Evolutionary conservation across 2,113 vertebrate genomes (phyloP), one percentile per base, ranked within the genome.

Genomic region (Dinomys branickii): DNA sequence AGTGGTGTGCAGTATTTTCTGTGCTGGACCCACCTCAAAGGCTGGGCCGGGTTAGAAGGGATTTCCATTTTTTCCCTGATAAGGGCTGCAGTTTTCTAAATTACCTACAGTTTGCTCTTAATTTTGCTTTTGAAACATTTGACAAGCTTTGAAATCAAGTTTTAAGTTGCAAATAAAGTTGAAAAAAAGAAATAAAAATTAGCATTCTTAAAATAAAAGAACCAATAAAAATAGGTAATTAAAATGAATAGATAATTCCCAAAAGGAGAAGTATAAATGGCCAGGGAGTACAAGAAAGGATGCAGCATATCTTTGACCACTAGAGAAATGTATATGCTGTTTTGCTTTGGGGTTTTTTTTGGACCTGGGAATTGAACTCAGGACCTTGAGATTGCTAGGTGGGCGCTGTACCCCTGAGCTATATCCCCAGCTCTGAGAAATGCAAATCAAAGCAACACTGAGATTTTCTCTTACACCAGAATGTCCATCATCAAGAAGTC

Each of bases 151-250:
- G 97, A 98, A 97, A 97, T 94, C 93, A 97, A 92, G 80, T 91
- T 98, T 91, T 96, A 94, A 97, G 93, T 94, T 96, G 88, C 91
- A 98, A 98, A 98, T 98, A 98, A 99, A 98, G 92, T 94, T 97
- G 19, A 58, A 58, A 63, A 30, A 63, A 63, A 63, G 9, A 63
- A 63, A 63, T 24, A 61, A 61, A 61, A 61, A 61, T 63, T 63
- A 30, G 61, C 61, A 63, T 63, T 28, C 26, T 9, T 26, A 9
- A 63, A 35, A 67, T 35, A 67, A 67, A 67, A 67, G 30, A 35
- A 67, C 65, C 33, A 67, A 67, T 67, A 67, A 67, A 35, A 35
- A 35, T 67, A 14, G 59, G 14, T 17, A 67, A 67, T 35, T 33
- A 13, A 67, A 67, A 67, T 63, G 26, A 30, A 63, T 35, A 67